A percentile compares a stretch with the other conserved stretches of the same genome.
Evolutionary conservation across 2,113 vertebrate species (phyloP).

Genomic region (Syrmaticus mikado): DNA sequence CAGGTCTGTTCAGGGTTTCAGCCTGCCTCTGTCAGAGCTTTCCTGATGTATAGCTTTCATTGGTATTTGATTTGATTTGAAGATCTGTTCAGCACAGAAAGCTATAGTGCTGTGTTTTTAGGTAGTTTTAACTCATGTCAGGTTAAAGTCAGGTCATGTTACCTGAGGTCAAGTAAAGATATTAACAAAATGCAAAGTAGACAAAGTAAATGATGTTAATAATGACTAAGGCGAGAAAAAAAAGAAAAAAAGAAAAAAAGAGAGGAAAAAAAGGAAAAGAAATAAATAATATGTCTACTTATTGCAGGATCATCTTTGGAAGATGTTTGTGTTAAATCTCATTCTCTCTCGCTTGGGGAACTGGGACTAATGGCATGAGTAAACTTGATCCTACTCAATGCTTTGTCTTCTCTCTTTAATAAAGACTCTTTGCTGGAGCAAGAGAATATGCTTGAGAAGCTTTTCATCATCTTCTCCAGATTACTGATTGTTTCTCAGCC

Average conservation of each 20-base stretch:
- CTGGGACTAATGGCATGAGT: background rate
- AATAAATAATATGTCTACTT: background rate
- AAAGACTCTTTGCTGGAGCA: background rate
- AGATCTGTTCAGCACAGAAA: accelerated
- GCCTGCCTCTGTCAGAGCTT: background rate
- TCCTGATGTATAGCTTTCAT: background rate
- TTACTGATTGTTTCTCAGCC: background rate
- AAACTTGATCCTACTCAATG: background rate
- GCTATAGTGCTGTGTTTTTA: no score
- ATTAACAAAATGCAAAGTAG: background rate
- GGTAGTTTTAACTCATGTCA: background rate
- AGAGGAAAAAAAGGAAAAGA: background rate
- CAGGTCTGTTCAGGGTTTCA: background rate
- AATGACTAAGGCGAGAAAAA: background rate
- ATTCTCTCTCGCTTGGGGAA: background rate
- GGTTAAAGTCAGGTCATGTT: background rate
- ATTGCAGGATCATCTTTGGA: background rate
- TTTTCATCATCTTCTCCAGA: background rate
- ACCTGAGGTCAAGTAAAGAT: background rate
- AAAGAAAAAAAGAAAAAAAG: background rate
- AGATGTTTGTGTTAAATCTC: background rate
- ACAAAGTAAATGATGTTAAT: background rate
- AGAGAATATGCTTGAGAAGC: background rate
- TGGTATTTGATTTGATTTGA: background rate
- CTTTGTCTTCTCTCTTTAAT: background rate